Conservation (phyloP, 2,113 vertebrate species). For the Cranoglanis bouderius region DNA sequence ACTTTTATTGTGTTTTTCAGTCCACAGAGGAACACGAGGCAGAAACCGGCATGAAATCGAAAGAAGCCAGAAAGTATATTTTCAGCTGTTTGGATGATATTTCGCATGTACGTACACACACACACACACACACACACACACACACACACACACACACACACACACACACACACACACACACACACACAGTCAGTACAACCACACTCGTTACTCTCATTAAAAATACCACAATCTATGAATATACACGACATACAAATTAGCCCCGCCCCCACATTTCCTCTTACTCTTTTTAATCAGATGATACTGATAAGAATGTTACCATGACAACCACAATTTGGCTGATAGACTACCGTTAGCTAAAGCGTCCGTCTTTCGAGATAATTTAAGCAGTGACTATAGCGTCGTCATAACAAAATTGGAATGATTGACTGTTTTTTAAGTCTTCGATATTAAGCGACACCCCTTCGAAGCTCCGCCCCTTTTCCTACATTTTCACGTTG, state of each 20-base stretch:
- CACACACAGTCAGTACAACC: background rate
- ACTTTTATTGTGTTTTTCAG: constrained; percentile 64
- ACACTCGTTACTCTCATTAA: background rate
- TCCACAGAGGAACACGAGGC: constrained; percentile 95
- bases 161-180: background rate
- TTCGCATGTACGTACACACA: constrained; percentile 85
- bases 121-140: constrained; percentile 17
- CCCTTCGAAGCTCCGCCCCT: background rate
- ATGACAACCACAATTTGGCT: background rate
- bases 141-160: constrained; percentile 4
- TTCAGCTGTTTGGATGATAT: constrained; percentile 99
- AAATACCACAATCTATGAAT: background rate
- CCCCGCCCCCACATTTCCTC: background rate
- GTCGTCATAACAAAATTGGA: background rate
- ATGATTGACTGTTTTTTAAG: background rate
- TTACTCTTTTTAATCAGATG: background rate
- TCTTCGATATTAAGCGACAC: background rate
- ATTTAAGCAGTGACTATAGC: background rate
- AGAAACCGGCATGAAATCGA: constrained; percentile 98
- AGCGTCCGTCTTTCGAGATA: background rate
- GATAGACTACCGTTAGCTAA: background rate
- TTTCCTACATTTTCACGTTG: background rate
- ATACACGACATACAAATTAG: background rate
- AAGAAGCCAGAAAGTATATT: constrained; percentile 99
- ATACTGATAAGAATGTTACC: background rate